Conservation (phyloP, 2,888 invertebrate species). For the Idaea aversata region DNA sequence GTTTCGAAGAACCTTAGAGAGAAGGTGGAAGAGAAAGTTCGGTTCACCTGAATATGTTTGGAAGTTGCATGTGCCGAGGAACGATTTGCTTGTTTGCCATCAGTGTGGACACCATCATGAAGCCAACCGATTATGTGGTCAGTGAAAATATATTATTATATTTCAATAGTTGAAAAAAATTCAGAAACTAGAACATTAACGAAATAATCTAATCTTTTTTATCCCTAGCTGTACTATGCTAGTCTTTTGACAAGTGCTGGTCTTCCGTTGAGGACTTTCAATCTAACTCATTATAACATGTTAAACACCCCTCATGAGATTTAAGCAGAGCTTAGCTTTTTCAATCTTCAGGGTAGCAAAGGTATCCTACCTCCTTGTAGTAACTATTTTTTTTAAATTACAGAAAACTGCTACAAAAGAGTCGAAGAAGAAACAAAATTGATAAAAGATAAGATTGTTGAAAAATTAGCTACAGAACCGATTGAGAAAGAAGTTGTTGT, state of each 20-base stretch:
- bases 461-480: conserved; percentile 84
- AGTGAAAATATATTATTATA: conserved; percentile 41
- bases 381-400: conserved; percentile 33
- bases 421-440: conserved; percentile 89
- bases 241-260: too few species aligned
- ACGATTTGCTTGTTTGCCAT: conserved; percentile 86
- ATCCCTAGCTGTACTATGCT: too few species aligned
- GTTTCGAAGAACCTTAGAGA: conserved; percentile 87
- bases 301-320: too few species aligned
- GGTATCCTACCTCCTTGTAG: too few species aligned
- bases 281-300: too few species aligned
- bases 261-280: too few species aligned
- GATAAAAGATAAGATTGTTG: conserved; percentile 88
- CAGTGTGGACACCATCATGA: conserved; percentile 93
- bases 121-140: conserved; percentile 90
- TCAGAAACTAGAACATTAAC: too few species aligned
- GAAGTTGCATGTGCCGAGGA: conserved; percentile 87
- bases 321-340: too few species aligned
- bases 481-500: conserved; percentile 92
- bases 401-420: conserved; percentile 92
- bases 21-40: conserved; percentile 85
- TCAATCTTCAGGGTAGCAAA: too few species aligned
- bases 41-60: conserved; percentile 83
- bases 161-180: not conserved
- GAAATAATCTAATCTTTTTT: too few species aligned